Percentiles rank a stretch among this genome's conserved stretches.
Conservation (phyloP, 2,113 vertebrate genomes). For the Brachypteracias leptosomus region DNA sequence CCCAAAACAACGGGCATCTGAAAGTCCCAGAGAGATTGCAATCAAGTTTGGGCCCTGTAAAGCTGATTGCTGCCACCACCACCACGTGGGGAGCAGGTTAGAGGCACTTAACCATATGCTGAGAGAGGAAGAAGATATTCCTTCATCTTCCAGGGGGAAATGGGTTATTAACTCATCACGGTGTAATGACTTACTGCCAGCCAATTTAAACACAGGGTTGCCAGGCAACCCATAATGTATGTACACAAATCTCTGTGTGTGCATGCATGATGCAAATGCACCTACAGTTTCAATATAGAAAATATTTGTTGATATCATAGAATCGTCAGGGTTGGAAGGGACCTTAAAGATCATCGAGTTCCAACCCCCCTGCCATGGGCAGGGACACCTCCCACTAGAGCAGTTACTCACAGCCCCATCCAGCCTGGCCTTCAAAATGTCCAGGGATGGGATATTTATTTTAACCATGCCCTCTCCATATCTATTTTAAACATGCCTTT, state of each 20-base stretch:
- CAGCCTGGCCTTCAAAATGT: no score
- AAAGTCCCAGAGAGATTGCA: conserved; percentile 60
- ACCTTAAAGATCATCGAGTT: no score
- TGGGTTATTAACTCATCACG: conserved; percentile 60
- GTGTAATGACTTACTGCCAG: conserved; percentile 37
- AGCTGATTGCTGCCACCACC: conserved; percentile 34
- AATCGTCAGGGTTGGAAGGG: no score
- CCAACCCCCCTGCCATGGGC: no score
- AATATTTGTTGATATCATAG: neutral
- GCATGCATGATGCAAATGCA: neutral
- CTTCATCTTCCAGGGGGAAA: conserved; percentile 46
- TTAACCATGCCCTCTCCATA: neutral
- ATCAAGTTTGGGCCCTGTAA: conserved; percentile 9
- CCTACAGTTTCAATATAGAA: neutral
- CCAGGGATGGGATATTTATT: no score
- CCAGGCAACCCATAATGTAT: conserved; percentile 16
- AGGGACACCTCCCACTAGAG: no score
- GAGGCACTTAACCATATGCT: conserved; percentile 58
- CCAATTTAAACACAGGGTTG: conserved; percentile 19
- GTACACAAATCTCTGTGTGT: neutral
- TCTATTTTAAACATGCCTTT: neutral
- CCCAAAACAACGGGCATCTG: conserved; percentile 61
- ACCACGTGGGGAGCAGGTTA: neutral
- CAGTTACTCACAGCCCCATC: no score
- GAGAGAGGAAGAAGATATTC: conserved; percentile 13